A percentile compares a stretch with the other conserved stretches of the same genome.
Conservation (phyloP, 2,888 invertebrate genomes). For the Acrocyrtus sp. region DNA sequence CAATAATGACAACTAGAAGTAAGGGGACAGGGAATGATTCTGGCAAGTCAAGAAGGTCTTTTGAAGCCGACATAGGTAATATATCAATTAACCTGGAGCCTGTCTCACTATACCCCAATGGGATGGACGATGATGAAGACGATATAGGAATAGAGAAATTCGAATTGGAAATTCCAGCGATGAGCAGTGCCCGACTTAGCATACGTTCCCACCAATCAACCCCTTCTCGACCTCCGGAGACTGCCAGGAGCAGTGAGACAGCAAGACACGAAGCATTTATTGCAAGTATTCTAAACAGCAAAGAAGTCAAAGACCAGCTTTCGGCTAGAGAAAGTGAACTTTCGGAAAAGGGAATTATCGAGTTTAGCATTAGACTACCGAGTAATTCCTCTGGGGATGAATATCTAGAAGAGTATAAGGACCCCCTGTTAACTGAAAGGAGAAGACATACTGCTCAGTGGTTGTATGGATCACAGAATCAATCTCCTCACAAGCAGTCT, state of each 20-base stretch:
- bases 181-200: conserved; percentile 13
- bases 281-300: conserved; percentile 36
- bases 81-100: conserved; percentile 40
- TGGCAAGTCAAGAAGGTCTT: conserved; percentile 24
- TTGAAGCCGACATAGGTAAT: conserved; percentile 34
- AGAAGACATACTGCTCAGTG: conserved; percentile 49
- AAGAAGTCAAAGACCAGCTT: conserved; percentile 57
- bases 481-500: conserved; percentile 48
- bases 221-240: conserved; percentile 8
- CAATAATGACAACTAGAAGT: conserved; percentile 11
- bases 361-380: conserved; percentile 58
- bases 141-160: neutral
- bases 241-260: neutral
- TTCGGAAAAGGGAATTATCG: conserved; percentile 60
- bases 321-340: conserved; percentile 59
- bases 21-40: conserved; percentile 13
- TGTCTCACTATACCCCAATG: conserved; percentile 5
- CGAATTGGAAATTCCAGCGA: conserved; percentile 4
- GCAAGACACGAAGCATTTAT: conserved; percentile 36
- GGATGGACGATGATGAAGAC: neutral
- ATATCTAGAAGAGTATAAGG: conserved; percentile 44
- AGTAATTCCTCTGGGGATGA: conserved; percentile 40
- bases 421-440: conserved; percentile 50
- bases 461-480: conserved; percentile 41
- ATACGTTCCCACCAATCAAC: conserved; percentile 7